Evolutionary conservation across 2,113 vertebrate genomes (phyloP).

Genomic region (Gambusia holbrooki): DNA sequence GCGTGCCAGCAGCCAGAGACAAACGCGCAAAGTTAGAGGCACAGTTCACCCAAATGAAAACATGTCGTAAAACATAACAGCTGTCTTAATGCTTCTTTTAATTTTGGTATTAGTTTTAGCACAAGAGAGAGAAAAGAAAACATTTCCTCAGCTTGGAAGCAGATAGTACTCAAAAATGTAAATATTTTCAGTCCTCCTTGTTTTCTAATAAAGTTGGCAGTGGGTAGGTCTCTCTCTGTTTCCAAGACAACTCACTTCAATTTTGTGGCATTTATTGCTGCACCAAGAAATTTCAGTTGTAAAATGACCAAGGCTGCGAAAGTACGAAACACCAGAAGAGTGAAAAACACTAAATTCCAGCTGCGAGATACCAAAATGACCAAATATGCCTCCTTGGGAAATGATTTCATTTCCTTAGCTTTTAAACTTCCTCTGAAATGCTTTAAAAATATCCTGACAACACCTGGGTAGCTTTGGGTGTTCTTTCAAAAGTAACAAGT

Average conservation of each 20-base stretch:
- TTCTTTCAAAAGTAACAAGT: not conserved
- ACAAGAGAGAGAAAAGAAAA: not conserved
- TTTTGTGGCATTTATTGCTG: not conserved
- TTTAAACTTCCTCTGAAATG: not conserved
- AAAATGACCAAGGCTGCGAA: not conserved
- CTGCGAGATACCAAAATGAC: too few species aligned
- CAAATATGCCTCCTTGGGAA: not conserved
- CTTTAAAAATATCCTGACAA: not conserved
- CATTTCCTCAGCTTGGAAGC: not conserved
- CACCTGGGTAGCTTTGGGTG: not conserved
- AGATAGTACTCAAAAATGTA: not conserved
- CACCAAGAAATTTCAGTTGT: not conserved
- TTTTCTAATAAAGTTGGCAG: too few species aligned
- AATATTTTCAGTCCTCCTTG: too few species aligned
- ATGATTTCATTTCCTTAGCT: not conserved
- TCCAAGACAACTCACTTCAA: not conserved
- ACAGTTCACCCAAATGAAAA: not conserved
- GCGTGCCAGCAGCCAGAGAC: not conserved
- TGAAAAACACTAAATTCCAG: not conserved
- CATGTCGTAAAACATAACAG: not conserved
- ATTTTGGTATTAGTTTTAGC: not conserved
- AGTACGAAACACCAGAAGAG: not conserved
- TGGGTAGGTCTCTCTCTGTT: too few species aligned
- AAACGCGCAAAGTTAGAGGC: not conserved
- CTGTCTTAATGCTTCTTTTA: not conserved